Conservation (phyloP, 2,797 vertebrate species). For the Anisognathus igniventris region DNA sequence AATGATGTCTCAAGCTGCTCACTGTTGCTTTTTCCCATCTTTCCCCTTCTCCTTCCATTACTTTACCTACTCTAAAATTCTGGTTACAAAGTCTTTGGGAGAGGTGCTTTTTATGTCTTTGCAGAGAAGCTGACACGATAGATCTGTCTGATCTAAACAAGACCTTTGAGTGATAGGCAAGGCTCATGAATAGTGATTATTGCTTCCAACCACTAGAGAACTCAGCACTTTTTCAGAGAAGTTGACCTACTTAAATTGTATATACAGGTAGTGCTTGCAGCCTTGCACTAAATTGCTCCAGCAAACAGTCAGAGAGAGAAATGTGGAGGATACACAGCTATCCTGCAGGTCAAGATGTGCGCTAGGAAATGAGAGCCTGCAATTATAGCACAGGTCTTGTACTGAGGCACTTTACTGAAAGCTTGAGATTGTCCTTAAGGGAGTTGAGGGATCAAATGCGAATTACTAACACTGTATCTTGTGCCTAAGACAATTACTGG, state of each 20-base stretch:
- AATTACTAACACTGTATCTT: background rate
- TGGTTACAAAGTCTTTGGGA: background rate
- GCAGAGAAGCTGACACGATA: background rate
- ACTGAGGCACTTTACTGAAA: background rate
- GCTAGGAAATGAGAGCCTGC: background rate
- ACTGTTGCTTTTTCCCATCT: background rate
- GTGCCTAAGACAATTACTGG: background rate
- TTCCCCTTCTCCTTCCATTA: background rate
- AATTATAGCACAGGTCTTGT: background rate
- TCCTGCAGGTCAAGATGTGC: background rate
- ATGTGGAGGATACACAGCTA: background rate
- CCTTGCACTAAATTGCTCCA: background rate
- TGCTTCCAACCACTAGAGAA: slow-evolving; percentile 5
- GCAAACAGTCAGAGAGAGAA: slow-evolving; percentile 7
- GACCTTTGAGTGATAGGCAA: slow-evolving; percentile 21
- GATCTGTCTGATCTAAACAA: slow-evolving; percentile 45
- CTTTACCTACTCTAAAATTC: background rate
- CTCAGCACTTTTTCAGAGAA: slow-evolving; percentile 15
- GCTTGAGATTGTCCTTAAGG: background rate
- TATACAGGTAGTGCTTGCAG: background rate
- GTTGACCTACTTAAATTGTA: slow-evolving; percentile 46
- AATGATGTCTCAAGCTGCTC: background rate
- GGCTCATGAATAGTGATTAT: slow-evolving; percentile 53
- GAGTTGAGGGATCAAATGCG: background rate
- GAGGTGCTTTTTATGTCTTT: background rate